These are phyloP conservation scores for Lycocorax pyrrhopterus DNA, from an alignment of 2,113 vertebrate species.

Conservation along the genomic window DNA sequence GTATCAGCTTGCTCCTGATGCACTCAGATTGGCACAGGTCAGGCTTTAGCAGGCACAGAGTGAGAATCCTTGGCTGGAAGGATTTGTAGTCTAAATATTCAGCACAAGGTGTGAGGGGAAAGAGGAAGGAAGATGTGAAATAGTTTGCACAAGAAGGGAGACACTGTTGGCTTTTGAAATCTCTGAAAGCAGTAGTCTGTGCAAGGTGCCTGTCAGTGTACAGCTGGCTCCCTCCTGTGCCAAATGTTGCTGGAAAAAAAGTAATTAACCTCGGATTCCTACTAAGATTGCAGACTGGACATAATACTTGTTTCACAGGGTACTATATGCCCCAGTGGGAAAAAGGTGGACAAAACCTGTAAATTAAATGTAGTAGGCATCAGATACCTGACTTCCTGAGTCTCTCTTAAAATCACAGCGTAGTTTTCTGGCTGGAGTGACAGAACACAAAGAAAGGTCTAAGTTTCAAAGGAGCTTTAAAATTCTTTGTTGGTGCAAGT, in stretches of 20 bases:
- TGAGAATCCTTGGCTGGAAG: background rate
- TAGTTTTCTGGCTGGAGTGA: background rate
- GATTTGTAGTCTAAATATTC: background rate
- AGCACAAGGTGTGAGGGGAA: background rate
- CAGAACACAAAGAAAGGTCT: background rate
- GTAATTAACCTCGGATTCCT: conserved; percentile 4
- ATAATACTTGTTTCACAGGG: background rate
- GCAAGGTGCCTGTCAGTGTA: background rate
- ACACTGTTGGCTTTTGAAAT: background rate
- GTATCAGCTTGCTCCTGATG: background rate
- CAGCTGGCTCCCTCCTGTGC: conserved; percentile 15
- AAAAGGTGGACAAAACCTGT: background rate
- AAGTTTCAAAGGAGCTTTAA: background rate
- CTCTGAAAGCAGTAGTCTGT: background rate
- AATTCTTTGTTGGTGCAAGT: background rate
- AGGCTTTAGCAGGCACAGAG: background rate
- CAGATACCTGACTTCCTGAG: background rate
- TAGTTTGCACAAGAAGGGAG: background rate
- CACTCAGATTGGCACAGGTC: rapidly evolving
- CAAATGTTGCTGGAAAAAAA: background rate
- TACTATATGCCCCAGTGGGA: background rate
- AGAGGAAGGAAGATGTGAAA: background rate
- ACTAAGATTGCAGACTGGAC: background rate
- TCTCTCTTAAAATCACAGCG: background rate
- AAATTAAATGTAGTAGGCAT: background rate